Percentiles rank a stretch among this genome's conserved stretches.
These are phyloP conservation scores for Takifugu rubripes DNA, from an alignment of 2,797 vertebrate genomes.

Conservation along the genomic window DNA sequence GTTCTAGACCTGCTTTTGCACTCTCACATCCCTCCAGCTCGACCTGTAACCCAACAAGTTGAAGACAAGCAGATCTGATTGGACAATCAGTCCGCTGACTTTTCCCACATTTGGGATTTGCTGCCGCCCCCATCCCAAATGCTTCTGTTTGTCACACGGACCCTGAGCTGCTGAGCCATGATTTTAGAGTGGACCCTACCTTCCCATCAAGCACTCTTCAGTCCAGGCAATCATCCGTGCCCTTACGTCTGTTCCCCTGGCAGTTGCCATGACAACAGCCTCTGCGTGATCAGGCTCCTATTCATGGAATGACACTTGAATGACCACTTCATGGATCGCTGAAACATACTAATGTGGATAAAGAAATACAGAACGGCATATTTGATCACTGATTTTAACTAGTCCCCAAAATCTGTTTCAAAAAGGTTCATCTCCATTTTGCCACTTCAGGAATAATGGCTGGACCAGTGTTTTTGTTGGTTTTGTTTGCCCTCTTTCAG, in stretches of 20 bases:
- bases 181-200: constrained; percentile 64
- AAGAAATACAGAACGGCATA: constrained; percentile 43
- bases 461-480: not conserved
- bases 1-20: not conserved
- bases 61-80: constrained; percentile 27
- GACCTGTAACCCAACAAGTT: constrained; percentile 14
- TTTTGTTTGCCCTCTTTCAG: not conserved
- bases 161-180: constrained; percentile 49
- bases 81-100: constrained; percentile 30
- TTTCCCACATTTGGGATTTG: constrained; percentile 39
- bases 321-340: constrained; percentile 73
- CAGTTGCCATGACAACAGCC: constrained; percentile 76
- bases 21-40: constrained; percentile 1
- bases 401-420: not conserved
- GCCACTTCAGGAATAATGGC: constrained; percentile 13
- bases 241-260: constrained; percentile 70
- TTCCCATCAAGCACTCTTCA: constrained; percentile 73
- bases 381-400: constrained; percentile 15
- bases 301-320: constrained; percentile 74
- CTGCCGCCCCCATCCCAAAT: constrained; percentile 21
- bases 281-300: constrained; percentile 71
- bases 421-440: constrained; percentile 23
- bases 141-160: constrained; percentile 31
- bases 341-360: constrained; percentile 59
- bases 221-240: constrained; percentile 73